These are phyloP conservation scores for Pygoscelis adeliae DNA, from an alignment of 2,113 vertebrate genomes.

Conservation along the genomic window DNA sequence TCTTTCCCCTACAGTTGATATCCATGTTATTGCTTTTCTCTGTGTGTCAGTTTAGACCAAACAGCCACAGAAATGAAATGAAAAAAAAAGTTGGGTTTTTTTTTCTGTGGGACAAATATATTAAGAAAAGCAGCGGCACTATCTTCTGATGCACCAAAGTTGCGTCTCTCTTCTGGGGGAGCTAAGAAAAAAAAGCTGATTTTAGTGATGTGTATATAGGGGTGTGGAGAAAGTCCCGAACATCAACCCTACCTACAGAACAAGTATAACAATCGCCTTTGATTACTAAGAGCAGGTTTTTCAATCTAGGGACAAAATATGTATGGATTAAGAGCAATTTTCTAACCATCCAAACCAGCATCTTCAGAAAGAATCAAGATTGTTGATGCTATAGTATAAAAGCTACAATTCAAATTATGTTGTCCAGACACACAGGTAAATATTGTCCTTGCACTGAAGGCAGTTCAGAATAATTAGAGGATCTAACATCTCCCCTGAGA, in stretches of 20 bases:
- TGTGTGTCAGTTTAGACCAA: background rate
- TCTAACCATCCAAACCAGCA: background rate
- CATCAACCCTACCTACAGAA: background rate
- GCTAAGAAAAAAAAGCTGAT: background rate
- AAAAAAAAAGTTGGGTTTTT: rapidly evolving
- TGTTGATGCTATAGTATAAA: background rate
- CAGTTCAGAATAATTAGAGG: background rate
- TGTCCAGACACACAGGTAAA: background rate
- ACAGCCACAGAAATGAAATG: background rate
- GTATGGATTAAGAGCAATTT: background rate
- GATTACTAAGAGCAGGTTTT: background rate
- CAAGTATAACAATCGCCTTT: background rate
- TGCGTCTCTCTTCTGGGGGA: background rate
- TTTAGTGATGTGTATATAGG: background rate
- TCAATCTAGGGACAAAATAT: background rate
- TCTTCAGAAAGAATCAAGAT: background rate
- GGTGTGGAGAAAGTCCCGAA: background rate
- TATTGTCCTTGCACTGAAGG: background rate
- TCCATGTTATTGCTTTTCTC: background rate
- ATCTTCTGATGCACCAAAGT: background rate
- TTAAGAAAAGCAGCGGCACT: background rate
- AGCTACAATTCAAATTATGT: background rate
- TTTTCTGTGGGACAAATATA: background rate
- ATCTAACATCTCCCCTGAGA: background rate
- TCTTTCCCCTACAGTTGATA: background rate